phyloP scores from a whole-genome alignment of 2,888 invertebrate genomes.

The Drosophila pseudotakahashii region DNA sequence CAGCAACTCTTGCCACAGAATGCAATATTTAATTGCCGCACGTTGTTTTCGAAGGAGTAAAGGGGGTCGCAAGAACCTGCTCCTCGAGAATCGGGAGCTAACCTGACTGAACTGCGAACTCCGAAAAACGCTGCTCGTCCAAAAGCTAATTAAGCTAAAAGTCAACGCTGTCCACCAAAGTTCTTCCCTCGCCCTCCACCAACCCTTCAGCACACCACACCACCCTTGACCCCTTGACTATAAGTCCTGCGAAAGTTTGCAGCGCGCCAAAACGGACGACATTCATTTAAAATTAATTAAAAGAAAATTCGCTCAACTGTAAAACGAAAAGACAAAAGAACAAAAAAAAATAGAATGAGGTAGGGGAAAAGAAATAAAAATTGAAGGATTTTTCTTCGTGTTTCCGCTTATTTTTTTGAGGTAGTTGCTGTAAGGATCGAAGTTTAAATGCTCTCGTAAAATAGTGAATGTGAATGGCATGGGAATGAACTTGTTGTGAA shows the following conservation, averaged over 20 bases:
- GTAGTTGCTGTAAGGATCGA: conserved; percentile 30
- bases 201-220: not conserved
- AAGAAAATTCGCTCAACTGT: conserved; percentile 81
- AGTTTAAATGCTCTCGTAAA: conserved; percentile 45
- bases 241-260: conserved; percentile 61
- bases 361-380: conserved; percentile 59
- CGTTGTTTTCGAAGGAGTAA: conserved; percentile 27
- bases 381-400: conserved; percentile 45
- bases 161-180: conserved; percentile 60
- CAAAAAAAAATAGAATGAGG: conserved; percentile 48
- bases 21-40: conserved; percentile 59
- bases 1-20: conserved; percentile 48
- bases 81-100: conserved; percentile 31
- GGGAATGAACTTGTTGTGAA: conserved; percentile 8
- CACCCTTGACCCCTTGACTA: conserved; percentile 9
- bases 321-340: conserved; percentile 76
- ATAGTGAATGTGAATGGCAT: conserved; percentile 19
- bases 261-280: conserved; percentile 74
- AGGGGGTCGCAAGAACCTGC: conserved; percentile 17
- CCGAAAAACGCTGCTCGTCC: conserved; percentile 52
- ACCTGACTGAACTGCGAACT: conserved; percentile 39
- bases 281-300: conserved; percentile 80
- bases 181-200: not conserved
- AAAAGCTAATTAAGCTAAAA: conserved; percentile 78
- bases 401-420: conserved; percentile 2